Percentiles rank a stretch among this genome's conserved stretches.
phyloP scores from a whole-genome alignment of 2,888 invertebrate genomes.

The Conops quadrifasciatus region DNA sequence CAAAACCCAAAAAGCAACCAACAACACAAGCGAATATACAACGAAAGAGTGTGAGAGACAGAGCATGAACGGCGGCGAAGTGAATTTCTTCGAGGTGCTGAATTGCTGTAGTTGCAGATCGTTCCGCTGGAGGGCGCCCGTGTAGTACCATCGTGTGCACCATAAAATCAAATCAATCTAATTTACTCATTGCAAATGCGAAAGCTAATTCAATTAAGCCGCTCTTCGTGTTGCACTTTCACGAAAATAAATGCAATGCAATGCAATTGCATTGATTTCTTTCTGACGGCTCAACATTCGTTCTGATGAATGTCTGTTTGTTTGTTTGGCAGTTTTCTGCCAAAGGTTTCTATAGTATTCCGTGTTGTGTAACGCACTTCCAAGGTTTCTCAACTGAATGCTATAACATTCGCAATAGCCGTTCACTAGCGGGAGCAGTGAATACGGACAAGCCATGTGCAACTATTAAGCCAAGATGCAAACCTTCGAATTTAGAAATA shows the following conservation, averaged over 20 bases:
- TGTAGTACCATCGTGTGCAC: no score
- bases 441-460: no score
- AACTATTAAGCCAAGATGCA: no score
- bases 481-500: no score
- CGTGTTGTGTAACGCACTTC: background rate
- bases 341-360: no score
- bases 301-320: no score
- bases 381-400: background rate
- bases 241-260: background rate
- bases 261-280: slow-evolving; percentile 5
- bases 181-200: background rate
- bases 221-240: background rate
- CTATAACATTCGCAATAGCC: no score
- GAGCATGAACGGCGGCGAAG: slow-evolving; percentile 23
- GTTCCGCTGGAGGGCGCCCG: slow-evolving; percentile 10
- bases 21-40: slow-evolving; percentile 16
- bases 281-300: no score
- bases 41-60: slow-evolving; percentile 42
- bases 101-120: slow-evolving; percentile 21
- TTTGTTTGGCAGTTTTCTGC: no score
- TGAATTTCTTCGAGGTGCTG: background rate
- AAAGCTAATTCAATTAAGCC: background rate
- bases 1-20: slow-evolving; percentile 30
- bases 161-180: background rate
- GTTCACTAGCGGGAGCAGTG: no score